Conservation (phyloP, 30 jellyfish, hydroid and myxozoan species). For the Catostylus mosaicus region DNA sequence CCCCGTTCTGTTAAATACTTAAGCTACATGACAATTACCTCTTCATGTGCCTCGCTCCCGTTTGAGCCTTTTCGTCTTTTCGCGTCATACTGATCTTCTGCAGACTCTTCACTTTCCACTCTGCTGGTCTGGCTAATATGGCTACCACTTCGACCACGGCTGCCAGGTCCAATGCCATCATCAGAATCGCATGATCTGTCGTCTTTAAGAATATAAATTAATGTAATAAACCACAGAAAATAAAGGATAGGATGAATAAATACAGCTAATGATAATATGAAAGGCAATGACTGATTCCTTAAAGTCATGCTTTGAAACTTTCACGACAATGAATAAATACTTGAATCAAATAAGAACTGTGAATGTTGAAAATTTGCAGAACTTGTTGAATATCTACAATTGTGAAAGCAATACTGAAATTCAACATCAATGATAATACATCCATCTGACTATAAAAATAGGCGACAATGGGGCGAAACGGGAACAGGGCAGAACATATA, state of each 20-base stretch:
- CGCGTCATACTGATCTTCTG: background rate
- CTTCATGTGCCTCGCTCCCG: conserved; percentile 3
- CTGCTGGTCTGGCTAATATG: conserved; percentile 43
- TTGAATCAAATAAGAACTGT: no score
- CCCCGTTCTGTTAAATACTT: no score
- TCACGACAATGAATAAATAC: no score
- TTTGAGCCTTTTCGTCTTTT: background rate
- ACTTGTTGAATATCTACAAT: no score
- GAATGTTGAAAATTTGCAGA: no score
- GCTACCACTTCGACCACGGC: conserved; percentile 56
- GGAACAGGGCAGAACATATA: no score
- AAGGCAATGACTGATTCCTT: background rate
- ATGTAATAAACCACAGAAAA: background rate
- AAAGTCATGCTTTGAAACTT: background rate
- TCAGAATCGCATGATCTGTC: conserved; percentile 67
- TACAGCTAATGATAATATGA: background rate
- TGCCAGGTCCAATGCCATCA: conserved; percentile 48
- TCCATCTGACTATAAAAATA: no score
- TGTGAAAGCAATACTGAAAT: no score
- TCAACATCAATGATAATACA: no score
- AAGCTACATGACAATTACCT: background rate
- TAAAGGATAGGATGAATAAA: conserved; percentile 9
- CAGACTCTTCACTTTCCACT: conserved; percentile 21
- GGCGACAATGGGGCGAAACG: no score
- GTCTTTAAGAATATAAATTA: conserved; percentile 8